phyloP scores from a whole-genome alignment of 1,140 invertebrate species.

The Zophobas atratus region DNA sequence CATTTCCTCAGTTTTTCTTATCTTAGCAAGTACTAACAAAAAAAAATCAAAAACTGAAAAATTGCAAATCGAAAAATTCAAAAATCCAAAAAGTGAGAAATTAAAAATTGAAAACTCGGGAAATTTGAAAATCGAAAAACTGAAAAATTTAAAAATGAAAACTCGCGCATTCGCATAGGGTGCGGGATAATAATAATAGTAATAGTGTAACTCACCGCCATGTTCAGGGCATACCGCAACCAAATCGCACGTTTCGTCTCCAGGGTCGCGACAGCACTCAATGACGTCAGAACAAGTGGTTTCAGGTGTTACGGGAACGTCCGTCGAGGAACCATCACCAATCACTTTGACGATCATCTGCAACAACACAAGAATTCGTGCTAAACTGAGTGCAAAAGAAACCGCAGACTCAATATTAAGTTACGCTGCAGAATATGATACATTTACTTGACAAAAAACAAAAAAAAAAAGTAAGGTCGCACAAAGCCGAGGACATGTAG shows the following conservation, averaged over 20 bases:
- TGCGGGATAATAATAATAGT: background rate
- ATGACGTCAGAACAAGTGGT: constrained; percentile 75
- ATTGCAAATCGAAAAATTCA: too few species aligned
- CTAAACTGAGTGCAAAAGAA: background rate
- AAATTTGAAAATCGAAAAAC: too few species aligned
- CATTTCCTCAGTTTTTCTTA: too few species aligned
- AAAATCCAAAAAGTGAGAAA: too few species aligned
- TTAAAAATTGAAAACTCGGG: too few species aligned
- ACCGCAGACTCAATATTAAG: constrained; percentile 7
- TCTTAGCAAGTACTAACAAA: too few species aligned
- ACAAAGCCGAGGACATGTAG: background rate
- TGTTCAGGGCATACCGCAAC: constrained; percentile 69
- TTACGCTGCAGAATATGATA: background rate
- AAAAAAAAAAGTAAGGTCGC: too few species aligned
- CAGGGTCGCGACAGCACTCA: constrained; percentile 75
- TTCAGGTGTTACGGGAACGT: constrained; percentile 74
- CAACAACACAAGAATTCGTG: constrained; percentile 59
- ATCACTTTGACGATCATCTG: constrained; percentile 77
- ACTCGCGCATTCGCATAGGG: too few species aligned
- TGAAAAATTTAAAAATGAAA: too few species aligned
- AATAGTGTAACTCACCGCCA: constrained; percentile 66
- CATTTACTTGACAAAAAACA: too few species aligned
- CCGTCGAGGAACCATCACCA: constrained; percentile 69
- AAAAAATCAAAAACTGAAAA: too few species aligned
- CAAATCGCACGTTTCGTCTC: constrained; percentile 74